Percentiles rank a stretch among this genome's conserved stretches.
Conservation (phyloP, 2,113 vertebrate genomes). For the Aramus guarauna region DNA sequence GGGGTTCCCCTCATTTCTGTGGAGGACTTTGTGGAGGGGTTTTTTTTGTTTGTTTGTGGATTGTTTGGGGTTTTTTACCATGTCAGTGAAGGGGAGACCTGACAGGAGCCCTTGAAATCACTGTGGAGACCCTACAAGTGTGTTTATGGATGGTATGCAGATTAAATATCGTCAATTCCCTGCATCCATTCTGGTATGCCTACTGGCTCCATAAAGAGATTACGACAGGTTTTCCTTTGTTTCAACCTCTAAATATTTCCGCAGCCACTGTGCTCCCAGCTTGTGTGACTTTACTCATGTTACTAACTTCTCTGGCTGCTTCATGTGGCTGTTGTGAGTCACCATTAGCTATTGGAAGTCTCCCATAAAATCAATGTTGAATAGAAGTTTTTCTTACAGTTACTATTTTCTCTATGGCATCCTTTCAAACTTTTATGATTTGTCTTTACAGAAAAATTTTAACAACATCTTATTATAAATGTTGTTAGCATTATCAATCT, state of each 20-base stretch:
- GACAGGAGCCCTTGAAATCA: not conserved
- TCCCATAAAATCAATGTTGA: not conserved
- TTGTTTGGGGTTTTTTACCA: fast-evolving
- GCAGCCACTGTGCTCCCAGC: not conserved
- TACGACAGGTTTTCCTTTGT: not conserved
- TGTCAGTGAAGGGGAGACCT: not conserved
- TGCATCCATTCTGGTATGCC: not conserved
- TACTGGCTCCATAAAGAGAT: not conserved
- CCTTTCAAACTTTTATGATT: not conserved
- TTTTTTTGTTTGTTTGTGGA: not conserved
- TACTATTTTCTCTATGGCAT: not conserved
- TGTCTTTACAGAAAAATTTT: not conserved
- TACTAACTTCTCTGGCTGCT: not conserved
- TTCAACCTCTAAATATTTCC: not conserved
- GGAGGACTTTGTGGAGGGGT: not conserved
- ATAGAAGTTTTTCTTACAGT: not conserved
- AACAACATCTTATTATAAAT: not conserved
- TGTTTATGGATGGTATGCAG: not conserved
- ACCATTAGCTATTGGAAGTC: not conserved
- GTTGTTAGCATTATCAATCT: not conserved
- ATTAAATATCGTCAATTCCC: not conserved
- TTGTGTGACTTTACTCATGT: not conserved
- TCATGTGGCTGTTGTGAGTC: not conserved
- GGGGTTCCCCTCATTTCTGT: not conserved
- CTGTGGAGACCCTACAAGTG: not conserved